Evolutionary conservation across 92 coral and sea anemone species (phyloP), one percentile per base, ranked within the genome.

Genomic region (Diadumene lineata): DNA sequence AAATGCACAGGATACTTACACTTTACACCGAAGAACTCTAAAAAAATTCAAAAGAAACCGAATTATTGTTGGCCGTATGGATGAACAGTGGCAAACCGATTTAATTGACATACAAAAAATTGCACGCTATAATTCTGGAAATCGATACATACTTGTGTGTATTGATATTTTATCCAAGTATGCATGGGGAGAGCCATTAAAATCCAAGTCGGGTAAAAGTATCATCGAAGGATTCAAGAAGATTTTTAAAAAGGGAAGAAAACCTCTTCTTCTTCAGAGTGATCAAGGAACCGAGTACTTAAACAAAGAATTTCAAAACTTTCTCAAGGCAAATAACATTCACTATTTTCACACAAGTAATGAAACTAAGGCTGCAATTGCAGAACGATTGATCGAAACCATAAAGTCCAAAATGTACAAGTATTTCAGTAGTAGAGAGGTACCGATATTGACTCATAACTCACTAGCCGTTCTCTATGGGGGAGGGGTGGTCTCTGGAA

Each of bases 291-390:
- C 24, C 43, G 81, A 80, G 34, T 80, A 72, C 31, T 44, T 80
- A 0, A 73, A 73, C 57, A 23, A 64, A 58, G 11, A 29, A 0
- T 79, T 71, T 70, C 84, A 79, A 57, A 32, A 63, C 44, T 61
- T 80, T 53, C 48, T 80, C 28, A 43, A 69, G 10, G 21, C 32
- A 50, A 23, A 69, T 0, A 64, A 69, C 18, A 70, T 78, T 8
- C 48, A 60, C 18, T 73, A 72, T 29, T 80, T 71, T 66, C 62
- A 56, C 31, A 73, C 85, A 11, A 38, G 11, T 4, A 73, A 64
- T 44, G 85, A 81, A 24, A 81, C 85, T 24, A 81, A 81, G 46
- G 85, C 85, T 10, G 68, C 81, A 2, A 53, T 81, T n/a, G 85
- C 67, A 15, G 80, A 81, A 56, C 50, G 85, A 7, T 9, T 64